phyloP scores from a whole-genome alignment of 2,888 invertebrate genomes.

The Corbicula japonica region DNA sequence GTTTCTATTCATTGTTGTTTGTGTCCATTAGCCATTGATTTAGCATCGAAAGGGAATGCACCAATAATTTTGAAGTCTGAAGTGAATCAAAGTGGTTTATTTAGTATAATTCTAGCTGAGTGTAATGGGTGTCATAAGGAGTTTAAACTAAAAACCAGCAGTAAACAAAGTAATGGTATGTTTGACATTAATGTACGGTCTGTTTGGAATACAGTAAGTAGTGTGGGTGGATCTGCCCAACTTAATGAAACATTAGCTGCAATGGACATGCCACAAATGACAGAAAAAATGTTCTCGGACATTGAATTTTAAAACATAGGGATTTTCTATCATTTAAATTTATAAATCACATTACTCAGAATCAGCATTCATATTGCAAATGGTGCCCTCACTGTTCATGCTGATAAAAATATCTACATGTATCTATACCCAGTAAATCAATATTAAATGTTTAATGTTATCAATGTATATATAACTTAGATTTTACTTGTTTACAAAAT shows the following conservation, averaged over 20 bases:
- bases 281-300: constrained; percentile 17
- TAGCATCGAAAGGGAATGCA: constrained; percentile 1
- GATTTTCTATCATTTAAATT: no score
- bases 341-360: no score
- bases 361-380: no score
- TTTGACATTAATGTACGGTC: constrained; percentile 40
- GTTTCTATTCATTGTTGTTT: no score
- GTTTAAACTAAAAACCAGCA: constrained; percentile 1
- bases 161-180: background rate
- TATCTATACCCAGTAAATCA: no score
- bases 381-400: no score
- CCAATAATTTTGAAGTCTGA: background rate
- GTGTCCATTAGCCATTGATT: background rate
- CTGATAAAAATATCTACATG: no score
- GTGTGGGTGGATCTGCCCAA: constrained; percentile 22
- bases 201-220: constrained; percentile 30
- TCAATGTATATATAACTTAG: no score
- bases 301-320: no score
- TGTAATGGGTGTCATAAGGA: constrained; percentile 17
- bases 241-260: constrained; percentile 30
- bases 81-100: constrained; percentile 4
- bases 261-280: constrained; percentile 28
- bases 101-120: background rate
- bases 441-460: no score
- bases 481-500: no score